Conservation (phyloP, 2,888 invertebrate genomes). For the Dastarcus helophoroides region DNA sequence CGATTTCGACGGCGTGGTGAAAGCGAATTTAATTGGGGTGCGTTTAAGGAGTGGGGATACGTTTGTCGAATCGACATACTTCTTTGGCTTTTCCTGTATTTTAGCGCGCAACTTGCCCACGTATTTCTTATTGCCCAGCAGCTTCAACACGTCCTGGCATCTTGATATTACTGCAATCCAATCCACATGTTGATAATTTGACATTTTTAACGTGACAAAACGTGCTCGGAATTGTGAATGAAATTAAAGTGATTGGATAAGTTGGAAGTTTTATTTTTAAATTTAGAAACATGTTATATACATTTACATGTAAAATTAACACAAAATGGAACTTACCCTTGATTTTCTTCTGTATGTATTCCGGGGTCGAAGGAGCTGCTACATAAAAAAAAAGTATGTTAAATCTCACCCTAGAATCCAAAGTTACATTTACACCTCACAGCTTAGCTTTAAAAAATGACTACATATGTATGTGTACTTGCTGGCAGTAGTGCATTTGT, state of each 20-base stretch:
- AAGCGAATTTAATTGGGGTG: slow-evolving; percentile 15
- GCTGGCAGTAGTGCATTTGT: no score
- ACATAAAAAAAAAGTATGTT: slow-evolving; percentile 18
- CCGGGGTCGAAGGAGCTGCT: slow-evolving; percentile 26
- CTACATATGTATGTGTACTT: no score
- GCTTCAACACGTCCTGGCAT: slow-evolving; percentile 34
- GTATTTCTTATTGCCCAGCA: slow-evolving; percentile 10
- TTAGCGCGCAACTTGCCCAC: slow-evolving; percentile 6
- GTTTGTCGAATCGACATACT: slow-evolving; percentile 1
- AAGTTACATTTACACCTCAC: no score
- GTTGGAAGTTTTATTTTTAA: no score
- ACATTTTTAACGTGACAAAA: slow-evolving; percentile 4
- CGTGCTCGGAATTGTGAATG: slow-evolving; percentile 1
- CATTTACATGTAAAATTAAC: background rate
- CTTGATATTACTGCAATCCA: slow-evolving; percentile 34
- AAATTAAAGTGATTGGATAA: no score
- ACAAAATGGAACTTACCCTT: slow-evolving; percentile 31
- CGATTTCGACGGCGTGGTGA: slow-evolving; percentile 17
- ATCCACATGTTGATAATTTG: no score
- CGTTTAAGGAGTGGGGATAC: slow-evolving; percentile 5
- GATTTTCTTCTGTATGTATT: slow-evolving; percentile 32
- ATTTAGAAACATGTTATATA: no score
- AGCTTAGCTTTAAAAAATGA: no score
- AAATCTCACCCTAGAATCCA: slow-evolving; percentile 4
- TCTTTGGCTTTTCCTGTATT: background rate